Percentiles rank a stretch among this genome's conserved stretches.
These are phyloP conservation scores for Mareca strepera DNA, from an alignment of 2,797 vertebrate species.

Conservation along the genomic window DNA sequence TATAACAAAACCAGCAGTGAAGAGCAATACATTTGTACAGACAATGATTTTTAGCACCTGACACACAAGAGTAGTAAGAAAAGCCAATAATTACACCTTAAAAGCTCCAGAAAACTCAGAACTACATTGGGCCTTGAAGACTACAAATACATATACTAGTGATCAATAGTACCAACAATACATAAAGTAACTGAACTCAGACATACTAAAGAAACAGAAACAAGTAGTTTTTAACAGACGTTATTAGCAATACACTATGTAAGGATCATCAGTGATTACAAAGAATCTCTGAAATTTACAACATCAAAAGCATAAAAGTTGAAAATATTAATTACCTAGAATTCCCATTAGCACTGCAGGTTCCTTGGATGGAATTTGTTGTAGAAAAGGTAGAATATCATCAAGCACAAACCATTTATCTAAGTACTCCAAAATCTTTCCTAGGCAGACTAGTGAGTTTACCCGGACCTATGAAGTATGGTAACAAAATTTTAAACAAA, in stretches of 20 bases:
- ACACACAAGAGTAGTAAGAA: neutral
- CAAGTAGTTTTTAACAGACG: neutral
- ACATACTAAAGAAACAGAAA: neutral
- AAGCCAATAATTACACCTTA: neutral
- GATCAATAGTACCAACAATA: neutral
- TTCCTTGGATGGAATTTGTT: slow-evolving; percentile 97
- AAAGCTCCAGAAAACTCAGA: neutral
- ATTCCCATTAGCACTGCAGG: slow-evolving; percentile 98
- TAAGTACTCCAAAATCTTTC: slow-evolving; percentile 97
- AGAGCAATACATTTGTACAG: neutral
- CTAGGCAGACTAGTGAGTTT: slow-evolving; percentile 96
- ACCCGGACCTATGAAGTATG: slow-evolving; percentile 88
- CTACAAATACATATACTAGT: neutral
- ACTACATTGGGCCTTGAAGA: neutral
- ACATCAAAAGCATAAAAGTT: neutral
- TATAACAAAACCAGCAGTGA: neutral
- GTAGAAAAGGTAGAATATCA: slow-evolving; percentile 97
- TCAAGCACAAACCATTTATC: slow-evolving; percentile 99
- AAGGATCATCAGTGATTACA: neutral
- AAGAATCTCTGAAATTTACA: neutral
- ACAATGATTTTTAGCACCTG: neutral
- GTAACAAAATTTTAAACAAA: neutral
- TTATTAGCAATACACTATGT: neutral
- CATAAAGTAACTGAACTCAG: neutral
- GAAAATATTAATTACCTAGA: slow-evolving; percentile 83